phyloP scores from a whole-genome alignment of 2,113 vertebrate genomes.

The Anguilla japonica region DNA sequence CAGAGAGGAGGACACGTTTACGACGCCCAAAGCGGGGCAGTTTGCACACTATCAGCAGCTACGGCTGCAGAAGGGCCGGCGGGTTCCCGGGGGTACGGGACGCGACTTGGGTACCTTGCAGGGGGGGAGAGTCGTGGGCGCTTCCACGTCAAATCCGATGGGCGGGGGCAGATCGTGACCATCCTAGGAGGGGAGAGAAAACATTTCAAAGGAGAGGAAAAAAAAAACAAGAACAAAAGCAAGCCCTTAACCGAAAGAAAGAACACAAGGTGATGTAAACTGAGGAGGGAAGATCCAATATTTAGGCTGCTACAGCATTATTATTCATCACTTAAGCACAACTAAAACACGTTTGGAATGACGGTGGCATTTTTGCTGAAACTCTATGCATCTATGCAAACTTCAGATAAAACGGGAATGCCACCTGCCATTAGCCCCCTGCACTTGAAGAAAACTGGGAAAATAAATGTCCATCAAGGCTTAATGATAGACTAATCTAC shows the following conservation, averaged over 20 bases:
- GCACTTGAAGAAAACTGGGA: neutral
- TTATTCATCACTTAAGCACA: neutral
- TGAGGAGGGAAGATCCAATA: neutral
- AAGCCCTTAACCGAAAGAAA: neutral
- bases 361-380: no score
- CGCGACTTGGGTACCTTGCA: constrained; percentile 72
- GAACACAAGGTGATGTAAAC: neutral
- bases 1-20: constrained; percentile 3
- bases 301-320: neutral
- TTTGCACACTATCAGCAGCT: neutral
- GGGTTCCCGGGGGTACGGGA: neutral
- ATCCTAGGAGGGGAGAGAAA: constrained; percentile 66
- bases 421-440: neutral
- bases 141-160: constrained; percentile 84
- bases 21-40: no score
- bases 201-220: neutral
- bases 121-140: constrained; percentile 76
- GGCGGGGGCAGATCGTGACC: constrained; percentile 84
- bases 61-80: neutral
- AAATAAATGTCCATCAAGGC: neutral
- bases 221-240: no score
- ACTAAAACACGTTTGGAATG: neutral
- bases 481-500: neutral
- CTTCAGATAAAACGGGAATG: neutral
- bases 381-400: neutral